Conservation (phyloP, 2,888 invertebrate species). For the Plebejus anna region DNA sequence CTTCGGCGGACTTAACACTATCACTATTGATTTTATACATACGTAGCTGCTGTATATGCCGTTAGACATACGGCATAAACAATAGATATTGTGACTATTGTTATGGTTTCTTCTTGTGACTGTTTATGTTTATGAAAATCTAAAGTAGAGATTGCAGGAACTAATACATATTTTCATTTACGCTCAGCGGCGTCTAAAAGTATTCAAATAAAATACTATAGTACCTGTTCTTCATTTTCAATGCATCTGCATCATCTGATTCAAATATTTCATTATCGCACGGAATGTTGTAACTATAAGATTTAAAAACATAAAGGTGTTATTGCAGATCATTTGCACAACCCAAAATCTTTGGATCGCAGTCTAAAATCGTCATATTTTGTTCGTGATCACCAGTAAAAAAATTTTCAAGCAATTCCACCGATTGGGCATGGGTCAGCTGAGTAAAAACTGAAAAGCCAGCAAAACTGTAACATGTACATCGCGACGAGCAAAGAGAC, state of each 20-base stretch:
- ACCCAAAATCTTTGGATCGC: too few species aligned
- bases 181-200: too few species aligned
- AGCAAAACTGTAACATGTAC: background rate
- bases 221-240: too few species aligned
- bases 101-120: background rate
- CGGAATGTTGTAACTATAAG: too few species aligned
- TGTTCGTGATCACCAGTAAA: background rate
- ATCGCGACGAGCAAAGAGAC: background rate
- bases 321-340: too few species aligned
- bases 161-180: too few species aligned
- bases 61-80: too few species aligned
- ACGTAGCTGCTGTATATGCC: background rate
- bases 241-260: too few species aligned
- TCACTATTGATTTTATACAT: slow-evolving; percentile 10
- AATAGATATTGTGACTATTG: background rate
- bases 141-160: too few species aligned
- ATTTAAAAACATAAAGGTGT: too few species aligned
- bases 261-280: too few species aligned
- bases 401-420: background rate
- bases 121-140: background rate
- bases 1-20: slow-evolving; percentile 3
- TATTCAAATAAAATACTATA: too few species aligned
- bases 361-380: background rate
- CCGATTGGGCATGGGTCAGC: background rate
- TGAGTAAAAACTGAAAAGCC: background rate